Conservation (phyloP, 2,888 invertebrate species). For the Dysmachus trigonus region DNA sequence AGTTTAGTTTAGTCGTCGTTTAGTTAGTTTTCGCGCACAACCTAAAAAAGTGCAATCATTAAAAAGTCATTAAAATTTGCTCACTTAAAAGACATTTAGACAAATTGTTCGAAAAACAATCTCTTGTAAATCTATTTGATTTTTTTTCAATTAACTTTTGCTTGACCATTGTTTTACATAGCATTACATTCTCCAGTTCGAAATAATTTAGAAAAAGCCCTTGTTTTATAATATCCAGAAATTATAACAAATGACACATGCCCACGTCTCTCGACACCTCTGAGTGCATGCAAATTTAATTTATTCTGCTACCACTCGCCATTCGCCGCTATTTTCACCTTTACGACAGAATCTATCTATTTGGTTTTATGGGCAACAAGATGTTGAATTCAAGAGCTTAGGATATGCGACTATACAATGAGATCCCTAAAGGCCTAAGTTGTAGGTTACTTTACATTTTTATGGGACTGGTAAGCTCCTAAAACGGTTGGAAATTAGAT, state of each 20-base stretch:
- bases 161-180: too few relatives aligned
- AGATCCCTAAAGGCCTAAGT: background rate
- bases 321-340: background rate
- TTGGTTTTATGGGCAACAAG: background rate
- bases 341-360: background rate
- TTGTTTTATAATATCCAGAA: background rate
- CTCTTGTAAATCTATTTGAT: too few relatives aligned
- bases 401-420: background rate
- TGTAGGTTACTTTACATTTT: background rate
- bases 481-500: background rate
- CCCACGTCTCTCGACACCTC: background rate
- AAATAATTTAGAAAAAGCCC: background rate
- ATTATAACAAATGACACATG: background rate
- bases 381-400: background rate
- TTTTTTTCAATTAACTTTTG: background rate
- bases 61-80: too few relatives aligned
- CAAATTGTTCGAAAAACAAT: too few relatives aligned
- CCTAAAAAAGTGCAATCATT: too few relatives aligned
- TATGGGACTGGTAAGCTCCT: background rate
- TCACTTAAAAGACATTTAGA: too few relatives aligned
- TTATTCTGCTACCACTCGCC: background rate
- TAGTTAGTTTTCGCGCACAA: too few relatives aligned
- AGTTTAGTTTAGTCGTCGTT: too few relatives aligned
- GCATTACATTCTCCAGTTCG: background rate
- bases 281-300: background rate